Base-by-base conservation (phyloP, 2,113 vertebrate species). In the Bubo scandiacus region DNA sequence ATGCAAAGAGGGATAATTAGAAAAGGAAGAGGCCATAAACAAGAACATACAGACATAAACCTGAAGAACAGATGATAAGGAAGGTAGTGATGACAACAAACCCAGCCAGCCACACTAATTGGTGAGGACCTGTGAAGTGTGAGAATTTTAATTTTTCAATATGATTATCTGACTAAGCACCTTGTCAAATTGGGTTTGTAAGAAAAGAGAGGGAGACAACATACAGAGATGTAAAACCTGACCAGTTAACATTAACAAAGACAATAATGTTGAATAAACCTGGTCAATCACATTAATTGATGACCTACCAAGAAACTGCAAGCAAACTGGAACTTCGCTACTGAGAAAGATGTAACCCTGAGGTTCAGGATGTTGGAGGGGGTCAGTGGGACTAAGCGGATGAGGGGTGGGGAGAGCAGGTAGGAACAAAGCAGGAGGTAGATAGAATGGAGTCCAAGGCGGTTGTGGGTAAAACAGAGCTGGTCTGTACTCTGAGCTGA, bases 381-480 rank as follows among this genome's bases (percentile, higher is more conserved):
- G 4, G 9, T 58, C 4, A 3, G 10, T 55, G 12, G 7, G 5
- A 45, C 17, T 27, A 62, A 61, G 13, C 3, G 10, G 65, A 23
- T 47, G 16, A 74, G 11, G 2, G 20, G 3, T 16, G 34, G 23
- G 6, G 5, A 6, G 4, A 77, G 5, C 6, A 45, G 5, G 10
- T 38, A 67, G 19, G 12, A 90, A 16, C 2, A 70, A 51, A 66
- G 7, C 3, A 15, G 12, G 27, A 3, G 6, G 3, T 13, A 68
- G 47, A 67, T 11, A 57, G 13, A 63, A 90, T 67, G 3, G 4
- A 3, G 13, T 38, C 6, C 34, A 54, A 54, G 27, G n/a, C 8
- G 2, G 6, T 27, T 0, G 1, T 52, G 10, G 27, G 29, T 32
- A 54, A 82, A 65, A 63, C 3, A n/a, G 21, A 6, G 5, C 23